Evolutionary conservation across 2,113 vertebrate species (phyloP), one percentile per base, ranked within the genome.

Genomic region (Nerophis ophidion): DNA sequence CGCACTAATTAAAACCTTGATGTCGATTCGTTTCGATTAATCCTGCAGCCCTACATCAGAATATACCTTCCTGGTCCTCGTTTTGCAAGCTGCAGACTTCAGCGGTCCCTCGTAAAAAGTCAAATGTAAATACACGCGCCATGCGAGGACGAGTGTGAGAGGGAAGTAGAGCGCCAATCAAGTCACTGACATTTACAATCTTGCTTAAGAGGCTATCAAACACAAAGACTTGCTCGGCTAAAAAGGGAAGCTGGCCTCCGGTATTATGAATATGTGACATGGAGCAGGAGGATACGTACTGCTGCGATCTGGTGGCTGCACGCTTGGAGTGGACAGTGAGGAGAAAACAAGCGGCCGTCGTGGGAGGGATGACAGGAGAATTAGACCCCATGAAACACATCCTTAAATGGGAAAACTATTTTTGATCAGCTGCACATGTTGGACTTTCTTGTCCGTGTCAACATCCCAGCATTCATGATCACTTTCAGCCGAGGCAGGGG

Each of bases 361-460:
- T 61, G 69, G 81, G 26, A 14, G 48, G 47, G 60, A 57, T 60
- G 50, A 8, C 40, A 44, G 65, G 61, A 61, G 64, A 65, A 42
- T 47, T 48, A 63, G 88, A 83, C 74, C 81, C 84, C 72, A 82
- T 85, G 81, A 80, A 60, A 68, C 80, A 79, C 70, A 53, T 74
- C 90, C 88, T 90, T 92, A 93, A 92, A 92, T 90, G 91, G 92
- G 84, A 88, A 92, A 92, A 91, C 79, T 89, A 92, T 91, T 91
- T 91, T 90, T 76, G 66, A 84, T 84, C 69, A 36, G 63, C 66
- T 86, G 70, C 62, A 77, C 76, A 68, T 65, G 56, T 50, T 61
- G 48, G 45, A 64, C 42, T 19, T 35, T 52, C 72, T 57, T 48
- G 66, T 70, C 55, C 60, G 50, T 72, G 45, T 17, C 33, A 46